These are phyloP conservation scores for Arvicola amphibius DNA, from an alignment of 2,797 vertebrate genomes.

Conservation along the genomic window DNA sequence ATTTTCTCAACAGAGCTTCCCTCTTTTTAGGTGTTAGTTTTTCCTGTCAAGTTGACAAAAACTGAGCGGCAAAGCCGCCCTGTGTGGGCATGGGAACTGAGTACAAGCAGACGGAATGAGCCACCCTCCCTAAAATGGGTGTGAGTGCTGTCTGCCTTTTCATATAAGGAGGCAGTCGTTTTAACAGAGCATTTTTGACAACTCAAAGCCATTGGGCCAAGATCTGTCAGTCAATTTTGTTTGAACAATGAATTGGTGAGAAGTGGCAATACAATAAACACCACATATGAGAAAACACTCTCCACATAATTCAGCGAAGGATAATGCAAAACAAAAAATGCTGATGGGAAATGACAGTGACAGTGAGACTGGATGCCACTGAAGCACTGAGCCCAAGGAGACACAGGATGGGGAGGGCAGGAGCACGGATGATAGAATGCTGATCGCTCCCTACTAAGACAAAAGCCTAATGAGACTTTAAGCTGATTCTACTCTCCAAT, in stretches of 20 bases:
- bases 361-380: background rate
- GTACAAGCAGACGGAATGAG: background rate
- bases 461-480: background rate
- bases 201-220: background rate
- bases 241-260: background rate
- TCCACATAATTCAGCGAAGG: background rate
- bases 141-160: background rate
- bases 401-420: too few species aligned
- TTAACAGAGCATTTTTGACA: background rate
- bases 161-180: background rate
- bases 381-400: background rate
- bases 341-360: background rate
- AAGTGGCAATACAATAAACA: background rate
- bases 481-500: conserved; percentile 2
- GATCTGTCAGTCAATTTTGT: background rate
- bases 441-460: background rate
- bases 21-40: background rate
- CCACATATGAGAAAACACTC: background rate
- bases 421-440: background rate
- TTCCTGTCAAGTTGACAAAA: background rate
- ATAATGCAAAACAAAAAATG: background rate
- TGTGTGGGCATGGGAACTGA: background rate
- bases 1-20: background rate
- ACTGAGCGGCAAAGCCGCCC: background rate
- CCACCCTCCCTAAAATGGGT: background rate